Evolutionary conservation across 2,888 invertebrate species (phyloP), one percentile per base, ranked within the genome.

Genomic region (Melipona bicolor): DNA sequence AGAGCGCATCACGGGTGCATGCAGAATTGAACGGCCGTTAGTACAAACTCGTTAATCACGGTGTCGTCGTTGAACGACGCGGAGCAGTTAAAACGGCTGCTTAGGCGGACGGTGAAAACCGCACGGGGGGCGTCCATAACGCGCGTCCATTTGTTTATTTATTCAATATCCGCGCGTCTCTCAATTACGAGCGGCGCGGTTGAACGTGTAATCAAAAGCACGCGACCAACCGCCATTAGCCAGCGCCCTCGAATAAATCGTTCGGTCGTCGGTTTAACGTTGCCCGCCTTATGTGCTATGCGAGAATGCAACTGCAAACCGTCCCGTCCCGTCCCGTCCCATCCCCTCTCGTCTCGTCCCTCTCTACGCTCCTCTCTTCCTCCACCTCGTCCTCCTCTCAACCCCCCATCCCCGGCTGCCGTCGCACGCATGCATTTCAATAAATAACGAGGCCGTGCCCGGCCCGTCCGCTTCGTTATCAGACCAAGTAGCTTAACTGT

Each of bases 371-470:
- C 3, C 32, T 32, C 36, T 36, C 36, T 36, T 36, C 36, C 36
- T 36, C 36, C 3, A 32, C 4, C 43, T 43, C 43, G 0, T 9
- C 9, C 9, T 9, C 43, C 43, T 43, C 43, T 9, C 43, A 43
- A 43, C 43, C 27, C 9, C 43, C 9, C 43, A 80, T 80, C 24
- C 73, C 82, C 73, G 77, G 77, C 79, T 65, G 62, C 73, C 77
- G 62, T 62, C 82, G 85, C 80, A 83, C 82, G 87, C 84, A 87
- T 87, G 87, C 82, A 84, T 84, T 87, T 87, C 87, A 85, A 87
- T 87, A 87, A 87, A 87, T 87, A 87, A 87, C 87, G 87, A 87
- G 87, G 36, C 87, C 17, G 43, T 49, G 72, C 56, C 43, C 79
- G 73, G 65, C 59, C 70, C 43, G 54, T n/a, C 72, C 65, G 82